phyloP scores from a whole-genome alignment of 2,888 invertebrate genomes.

The Sphaeridia pumilis region DNA sequence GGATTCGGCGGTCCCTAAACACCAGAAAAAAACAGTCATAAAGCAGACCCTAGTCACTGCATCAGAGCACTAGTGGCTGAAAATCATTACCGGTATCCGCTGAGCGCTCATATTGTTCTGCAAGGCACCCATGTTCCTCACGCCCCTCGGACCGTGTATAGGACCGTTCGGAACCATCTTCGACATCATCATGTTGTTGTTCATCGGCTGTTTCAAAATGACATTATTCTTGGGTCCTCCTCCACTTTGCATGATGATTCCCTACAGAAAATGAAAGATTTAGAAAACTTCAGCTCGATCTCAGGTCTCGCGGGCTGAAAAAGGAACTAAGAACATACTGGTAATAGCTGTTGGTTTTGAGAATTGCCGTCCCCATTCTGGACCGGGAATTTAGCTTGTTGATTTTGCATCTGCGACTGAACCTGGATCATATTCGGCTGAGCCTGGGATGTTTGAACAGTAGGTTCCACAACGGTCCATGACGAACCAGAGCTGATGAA shows the following conservation, averaged over 20 bases:
- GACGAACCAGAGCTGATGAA: conserved; percentile 49
- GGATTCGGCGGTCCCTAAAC: conserved; percentile 9
- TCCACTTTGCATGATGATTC: conserved; percentile 29
- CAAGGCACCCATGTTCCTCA: conserved; percentile 24
- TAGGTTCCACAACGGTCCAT: conserved; percentile 52
- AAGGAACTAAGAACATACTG: conserved; percentile 38
- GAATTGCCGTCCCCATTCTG: conserved; percentile 34
- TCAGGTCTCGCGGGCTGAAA: not conserved
- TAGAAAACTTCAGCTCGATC: not conserved
- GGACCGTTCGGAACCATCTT: conserved; percentile 35
- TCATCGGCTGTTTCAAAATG: conserved; percentile 32
- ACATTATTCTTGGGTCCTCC: conserved; percentile 22
- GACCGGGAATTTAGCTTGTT: conserved; percentile 35
- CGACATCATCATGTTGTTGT: conserved; percentile 34
- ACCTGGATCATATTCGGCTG: conserved; percentile 43
- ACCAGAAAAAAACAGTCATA: not conserved
- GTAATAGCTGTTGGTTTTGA: conserved; percentile 41
- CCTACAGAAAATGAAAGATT: conserved; percentile 18
- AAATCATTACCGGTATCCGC: conserved; percentile 28
- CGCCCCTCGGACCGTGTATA: conserved; percentile 21
- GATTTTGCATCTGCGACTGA: conserved; percentile 32
- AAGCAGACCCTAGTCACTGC: not conserved
- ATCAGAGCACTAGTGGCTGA: no score
- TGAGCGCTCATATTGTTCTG: conserved; percentile 30
- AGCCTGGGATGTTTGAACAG: conserved; percentile 63